Evolutionary conservation across 2,888 invertebrate species (phyloP), one percentile per base, ranked within the genome.

Genomic region (Gonocerus acuteangulatus): DNA sequence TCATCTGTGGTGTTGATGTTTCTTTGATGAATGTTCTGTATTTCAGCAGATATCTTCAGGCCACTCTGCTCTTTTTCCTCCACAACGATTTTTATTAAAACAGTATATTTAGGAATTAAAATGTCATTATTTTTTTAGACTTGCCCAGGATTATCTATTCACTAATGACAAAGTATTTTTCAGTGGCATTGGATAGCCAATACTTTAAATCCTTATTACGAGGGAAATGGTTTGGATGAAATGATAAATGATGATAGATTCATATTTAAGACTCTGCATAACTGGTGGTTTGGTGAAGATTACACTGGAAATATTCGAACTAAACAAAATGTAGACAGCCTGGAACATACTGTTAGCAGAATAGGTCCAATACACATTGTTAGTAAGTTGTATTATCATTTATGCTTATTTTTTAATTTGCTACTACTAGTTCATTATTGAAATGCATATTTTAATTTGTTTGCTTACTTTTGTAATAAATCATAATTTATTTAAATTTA

Each of bases 171-270:
- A n/a, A n/a, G n/a, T n/a, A 62, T 57, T 63, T 65, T 65, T 47
- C 68, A 86, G 80, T 94, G 93, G 91, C 73, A 83, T 63, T 96
- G 95, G 95, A 72, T 83, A 3, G 93, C 89, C 0, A 87, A 83
- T 48, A 89, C 93, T 0, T 75, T 95, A 58, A 95, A 95, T 77
- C 95, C 96, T 0, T 87, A 93, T 72, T 89, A 92, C 69, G 95
- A 95, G 75, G 91, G 88, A 0, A 94, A 93, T 74, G 79, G 82
- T 0, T 73, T 82, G 0, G 79, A 80, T 1, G 77, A 77, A 68
- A 82, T 82, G 78, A 86, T 96, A 34, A 81, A 82, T 44, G 92
- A 95, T 74, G 95, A 95, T 72, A 80, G 91, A 9, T 83, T 94
- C 66, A 87, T 95, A 70, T 78, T 84, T 47, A 79, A 83, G 70